Percentiles rank a stretch among this genome's conserved stretches.
Evolutionary conservation across 2,797 vertebrate genomes (phyloP).

Genomic region (Danio choprae): DNA sequence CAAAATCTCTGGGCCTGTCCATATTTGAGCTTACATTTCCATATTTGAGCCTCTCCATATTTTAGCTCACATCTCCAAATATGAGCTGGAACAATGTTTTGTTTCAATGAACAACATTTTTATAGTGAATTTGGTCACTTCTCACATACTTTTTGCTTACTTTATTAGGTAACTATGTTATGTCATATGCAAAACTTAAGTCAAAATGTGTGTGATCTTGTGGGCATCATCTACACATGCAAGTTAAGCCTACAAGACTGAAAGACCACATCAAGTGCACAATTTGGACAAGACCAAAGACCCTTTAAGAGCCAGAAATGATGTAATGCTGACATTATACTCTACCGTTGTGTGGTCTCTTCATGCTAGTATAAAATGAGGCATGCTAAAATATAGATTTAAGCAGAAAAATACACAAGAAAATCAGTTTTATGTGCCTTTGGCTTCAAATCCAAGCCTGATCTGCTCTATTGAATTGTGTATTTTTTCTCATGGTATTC

Average conservation of each 20-base stretch:
- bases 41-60: no score
- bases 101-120: no score
- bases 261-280: neutral
- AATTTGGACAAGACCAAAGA: neutral
- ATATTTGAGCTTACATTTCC: no score
- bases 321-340: constrained; percentile 1
- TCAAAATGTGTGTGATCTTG: neutral
- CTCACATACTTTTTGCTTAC: no score
- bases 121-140: no score
- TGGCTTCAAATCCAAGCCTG: neutral
- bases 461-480: constrained; percentile 1
- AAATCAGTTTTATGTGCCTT: neutral
- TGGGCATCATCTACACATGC: neutral
- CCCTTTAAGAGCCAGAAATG: neutral
- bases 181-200: no score
- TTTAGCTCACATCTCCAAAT: no score
- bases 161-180: no score
- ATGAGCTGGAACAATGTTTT: no score
- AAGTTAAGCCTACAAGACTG: neutral
- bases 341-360: neutral
- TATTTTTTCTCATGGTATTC: neutral
- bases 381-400: neutral
- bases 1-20: no score
- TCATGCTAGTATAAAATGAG: constrained; percentile 6
- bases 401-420: neutral